Base-by-base conservation (phyloP, 2,888 invertebrate genomes). In the Trachelus troglodyta region DNA sequence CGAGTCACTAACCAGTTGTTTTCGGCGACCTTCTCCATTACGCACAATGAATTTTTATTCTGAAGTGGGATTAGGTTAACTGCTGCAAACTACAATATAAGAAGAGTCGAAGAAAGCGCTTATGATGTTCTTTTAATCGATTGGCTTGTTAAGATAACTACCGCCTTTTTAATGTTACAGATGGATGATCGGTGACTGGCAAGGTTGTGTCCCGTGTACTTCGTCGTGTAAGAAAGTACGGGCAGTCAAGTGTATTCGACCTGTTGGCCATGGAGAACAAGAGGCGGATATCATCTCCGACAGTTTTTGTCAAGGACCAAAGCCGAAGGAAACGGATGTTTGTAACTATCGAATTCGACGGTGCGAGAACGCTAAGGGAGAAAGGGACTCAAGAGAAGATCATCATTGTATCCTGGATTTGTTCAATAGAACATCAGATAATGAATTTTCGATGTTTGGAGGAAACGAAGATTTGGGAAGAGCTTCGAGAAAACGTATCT, bases 131-230 rank as follows among this genome's bases (percentile, higher is more conserved):
- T 40, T 40, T 40, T 6, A 4, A 23, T 40, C 6, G 15, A 40
- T 15, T 40, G 40, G 23, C 40, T 40, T 40, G 15, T 23, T 40
- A 23, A 40, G 15, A 40, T 23, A 40, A 34, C 23, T 40, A 71
- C 69, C 15, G 40, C 40, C 23, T 40, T 6, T 40, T 40, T 23
- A 40, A 40, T 40, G 68, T 74, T 79, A 33, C 80, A 90, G 91
- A 82, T 91, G 91, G 91, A 87, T 90, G 86, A 86, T 91, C 75
- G 89, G 91, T 76, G 90, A 91, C 75, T 91, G 91, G 90, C 86
- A 87, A 81, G 86, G 87, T 31, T 90, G 91, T 82, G 78, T 78
- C 35, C 84, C 86, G n/a, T 90, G 90, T 82, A 85, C 85, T 40
- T 78, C 80, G 12, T 86, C 86, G 34, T 85, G 87, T 82, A 84